Base-by-base conservation (phyloP, 2,797 vertebrate genomes). In the Parauchenoglanis punctatus region DNA sequence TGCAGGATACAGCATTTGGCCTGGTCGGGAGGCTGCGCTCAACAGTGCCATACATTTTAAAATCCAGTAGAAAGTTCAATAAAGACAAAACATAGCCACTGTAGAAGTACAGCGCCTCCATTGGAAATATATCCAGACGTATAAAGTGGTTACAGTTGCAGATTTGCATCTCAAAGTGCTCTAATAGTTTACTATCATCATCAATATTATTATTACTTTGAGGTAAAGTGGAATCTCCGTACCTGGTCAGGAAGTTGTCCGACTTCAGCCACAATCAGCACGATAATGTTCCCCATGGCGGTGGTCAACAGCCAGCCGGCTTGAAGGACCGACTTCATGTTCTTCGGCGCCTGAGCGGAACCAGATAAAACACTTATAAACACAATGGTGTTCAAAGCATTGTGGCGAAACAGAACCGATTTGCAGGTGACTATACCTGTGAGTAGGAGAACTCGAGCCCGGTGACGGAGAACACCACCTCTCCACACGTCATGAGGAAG, bases 271-370 rank as follows among this genome's bases (percentile, higher is more conserved):
- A 99, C 94, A 0, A 99, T 97, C 3, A 99, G 95, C 91, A 99
- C 98, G 6, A 99, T 96, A 88, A 99, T 97, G 95, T 99, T 99
- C 15, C 99, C 99, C 0, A 98, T 86, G 0, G 98, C 97, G 72
- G 99, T 97, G 0, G 97, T 97, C 4, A 99, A 56, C 85, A 98
- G 94, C 99, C 99, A 99, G 4, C 98, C 98, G 0, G 98, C 99
- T 88, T 99, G 98, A 20, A 99, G 96, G 90, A 99, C 98, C 0
- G 99, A 93, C 94, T 99, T 99, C 99, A 99, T 99, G 89, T 97
- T 99, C 92, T 96, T 97, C 0, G 98, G 99, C 0, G 99, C 98
- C 99, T 99, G 89, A 73, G 87, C 31, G 13, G 15, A 15, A 2
- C 54, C 11, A 20, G 4, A 35, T 0, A 6, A 40, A 28, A 23